Percentiles rank a stretch among this genome's conserved stretches.
phyloP scores from a whole-genome alignment of 1,140 invertebrate species.

The Myzus persicae region DNA sequence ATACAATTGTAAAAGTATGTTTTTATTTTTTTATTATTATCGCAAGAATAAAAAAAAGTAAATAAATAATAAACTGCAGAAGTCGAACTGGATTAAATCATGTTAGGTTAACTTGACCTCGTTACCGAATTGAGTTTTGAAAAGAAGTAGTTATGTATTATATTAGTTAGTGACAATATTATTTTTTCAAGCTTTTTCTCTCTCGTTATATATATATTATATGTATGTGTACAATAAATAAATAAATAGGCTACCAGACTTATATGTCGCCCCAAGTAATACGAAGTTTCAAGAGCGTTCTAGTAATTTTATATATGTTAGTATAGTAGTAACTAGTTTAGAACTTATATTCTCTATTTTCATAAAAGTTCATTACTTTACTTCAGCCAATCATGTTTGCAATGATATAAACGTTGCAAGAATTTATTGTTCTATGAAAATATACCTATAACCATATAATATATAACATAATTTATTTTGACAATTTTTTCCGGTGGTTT shows the following conservation, averaged over 20 bases:
- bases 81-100: not conserved
- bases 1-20: slow-evolving; percentile 15
- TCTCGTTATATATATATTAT: not conserved
- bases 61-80: not conserved
- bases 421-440: not conserved
- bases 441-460: not conserved
- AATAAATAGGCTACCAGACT: not conserved
- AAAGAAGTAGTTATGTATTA: not conserved
- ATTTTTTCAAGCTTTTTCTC: not conserved
- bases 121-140: slow-evolving; percentile 6
- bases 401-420: not conserved
- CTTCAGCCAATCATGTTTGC: not conserved
- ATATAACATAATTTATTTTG: not conserved
- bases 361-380: not conserved
- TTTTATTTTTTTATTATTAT: not conserved
- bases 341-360: not conserved
- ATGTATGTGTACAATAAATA: not conserved
- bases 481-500: not conserved
- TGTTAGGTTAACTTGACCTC: slow-evolving; percentile 14
- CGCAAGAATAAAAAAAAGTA: slow-evolving; percentile 16
- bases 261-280: not conserved
- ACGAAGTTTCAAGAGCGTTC: not conserved
- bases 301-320: not conserved
- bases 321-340: not conserved
- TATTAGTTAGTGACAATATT: slow-evolving; percentile 9